Base-by-base conservation (phyloP, 1,140 invertebrate species). In the Rhyzopertha dominica region DNA sequence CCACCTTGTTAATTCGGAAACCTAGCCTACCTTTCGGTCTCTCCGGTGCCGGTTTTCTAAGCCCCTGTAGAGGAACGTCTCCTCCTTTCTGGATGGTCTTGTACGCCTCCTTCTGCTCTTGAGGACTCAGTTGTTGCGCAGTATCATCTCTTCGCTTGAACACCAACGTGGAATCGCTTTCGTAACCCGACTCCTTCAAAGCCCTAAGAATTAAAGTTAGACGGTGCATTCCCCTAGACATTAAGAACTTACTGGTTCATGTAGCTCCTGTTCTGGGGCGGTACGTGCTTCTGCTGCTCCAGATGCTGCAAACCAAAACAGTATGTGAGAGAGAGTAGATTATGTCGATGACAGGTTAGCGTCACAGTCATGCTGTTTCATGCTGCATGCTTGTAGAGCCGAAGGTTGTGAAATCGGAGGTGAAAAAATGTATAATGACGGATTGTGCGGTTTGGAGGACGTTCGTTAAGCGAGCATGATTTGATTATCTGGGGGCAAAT, bases 11-110 rank as follows among this genome's bases (percentile, higher is more conserved):
- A 43, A 30, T 42, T 40, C 9, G 37, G 30, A 43, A 54, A 49
- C 17, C 49, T 31, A 39, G 45, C 74, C 72, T 72, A 90, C 87
- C 85, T 81, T 85, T 87, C 7, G 84, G 84, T 64, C 79, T 78
- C 64, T 90, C 85, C 3, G 92, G 93, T 10, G 87, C 88, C 25
- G 82, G 80, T 67, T 94, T 93, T 16, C 90, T 74, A 54, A 93
- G 78, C 30, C 90, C 90, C 53, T 90, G 82, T 13, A 93, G 72
- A 19, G 90, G 90, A 1, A 91, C 87, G 71, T 97, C 92, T 2
- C 91, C 92, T 4, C 93, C 93, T 47, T 84, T 84, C 65, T 92
- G 89, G 37, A 93, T 80, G 14, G 79, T 82, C 63, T 85, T 84
- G 66, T 96, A 96, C 8, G 82, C 82, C 43, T 84, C 78, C 48